Base-by-base conservation (phyloP, 2,888 invertebrate genomes). In the Choreutis nemorana region DNA sequence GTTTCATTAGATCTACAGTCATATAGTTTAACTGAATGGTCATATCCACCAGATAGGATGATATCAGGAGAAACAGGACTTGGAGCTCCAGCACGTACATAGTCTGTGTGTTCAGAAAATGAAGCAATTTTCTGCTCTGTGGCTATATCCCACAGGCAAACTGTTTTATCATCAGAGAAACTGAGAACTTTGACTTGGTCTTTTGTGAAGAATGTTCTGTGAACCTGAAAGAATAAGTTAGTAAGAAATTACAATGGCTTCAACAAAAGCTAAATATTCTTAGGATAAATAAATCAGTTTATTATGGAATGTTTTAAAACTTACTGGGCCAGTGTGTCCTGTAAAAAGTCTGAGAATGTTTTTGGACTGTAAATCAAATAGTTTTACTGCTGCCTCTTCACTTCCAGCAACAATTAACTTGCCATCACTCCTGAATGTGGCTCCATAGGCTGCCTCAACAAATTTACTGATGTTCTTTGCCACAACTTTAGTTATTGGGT, bases 141-240 rank as follows among this genome's bases (percentile, higher is more conserved):
- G 1, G 92, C 84, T 48, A 97, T 89, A 54, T 97, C 97, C 95
- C 96, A 97, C n/a, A 96, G 50, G 37, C 84, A 82, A 3, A 91
- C 86, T 4, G 87, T 83, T 66, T 91, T 93, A 57, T 97, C 97
- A 77, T 97, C 96, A 2, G 94, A 91, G 57, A 91, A 96, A 45
- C 94, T 94, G 2, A 89, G 82, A 22, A 97, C 82, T 43, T 89
- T 89, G 8, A 87, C 71, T 52, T 89, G 87, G 49, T 91, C 89
- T 16, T 86, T 81, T 10, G 92, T 83, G 54, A 97, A 97, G 51
- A 83, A 87, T 37, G 90, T 87, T 36, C 94, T 82, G 58, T 94
- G 94, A 1, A 92, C 85, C 80, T 80, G 55, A 25, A 65, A 64
- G 33, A 9, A 32, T 24, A 26, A 20, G 33, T 29, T 33, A 38